Evolutionary conservation across 2,888 invertebrate species (phyloP).

Genomic region (Lycophotia porphyrea): DNA sequence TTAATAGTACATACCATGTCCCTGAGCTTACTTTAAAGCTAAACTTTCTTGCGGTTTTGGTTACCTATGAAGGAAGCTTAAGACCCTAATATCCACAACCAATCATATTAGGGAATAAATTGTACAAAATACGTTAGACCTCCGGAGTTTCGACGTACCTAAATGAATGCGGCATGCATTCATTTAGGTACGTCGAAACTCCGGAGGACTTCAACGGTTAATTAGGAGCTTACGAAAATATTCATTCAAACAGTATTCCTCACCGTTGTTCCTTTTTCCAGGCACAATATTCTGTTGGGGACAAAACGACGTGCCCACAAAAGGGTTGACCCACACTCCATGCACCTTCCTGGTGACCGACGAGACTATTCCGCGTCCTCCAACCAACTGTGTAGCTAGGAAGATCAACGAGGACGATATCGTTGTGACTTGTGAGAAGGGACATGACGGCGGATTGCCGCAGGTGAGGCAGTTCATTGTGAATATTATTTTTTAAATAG

Average conservation of each 20-base stretch:
- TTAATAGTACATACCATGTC: neutral
- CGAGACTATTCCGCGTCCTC: conserved; percentile 83
- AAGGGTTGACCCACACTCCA: conserved; percentile 72
- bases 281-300: conserved; percentile 85
- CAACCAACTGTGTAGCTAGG: conserved; percentile 77
- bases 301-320: conserved; percentile 77
- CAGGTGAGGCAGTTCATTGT: conserved; percentile 73
- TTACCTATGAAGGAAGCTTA: too few species aligned
- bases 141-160: too few species aligned
- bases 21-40: neutral
- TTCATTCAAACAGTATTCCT: too few species aligned
- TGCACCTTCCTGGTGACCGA: conserved; percentile 84
- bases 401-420: conserved; percentile 75
- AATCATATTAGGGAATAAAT: neutral
- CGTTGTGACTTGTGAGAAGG: conserved; percentile 79
- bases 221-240: too few species aligned
- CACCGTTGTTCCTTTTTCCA: conserved; percentile 45
- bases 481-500: neutral
- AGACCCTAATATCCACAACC: neutral
- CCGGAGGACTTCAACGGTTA: too few species aligned
- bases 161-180: too few species aligned
- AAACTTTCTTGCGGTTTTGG: neutral
- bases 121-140: neutral
- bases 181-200: too few species aligned
- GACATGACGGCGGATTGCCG: conserved; percentile 83